Conservation (phyloP, 2,113 vertebrate genomes). For the Anolis carolinensis region DNA sequence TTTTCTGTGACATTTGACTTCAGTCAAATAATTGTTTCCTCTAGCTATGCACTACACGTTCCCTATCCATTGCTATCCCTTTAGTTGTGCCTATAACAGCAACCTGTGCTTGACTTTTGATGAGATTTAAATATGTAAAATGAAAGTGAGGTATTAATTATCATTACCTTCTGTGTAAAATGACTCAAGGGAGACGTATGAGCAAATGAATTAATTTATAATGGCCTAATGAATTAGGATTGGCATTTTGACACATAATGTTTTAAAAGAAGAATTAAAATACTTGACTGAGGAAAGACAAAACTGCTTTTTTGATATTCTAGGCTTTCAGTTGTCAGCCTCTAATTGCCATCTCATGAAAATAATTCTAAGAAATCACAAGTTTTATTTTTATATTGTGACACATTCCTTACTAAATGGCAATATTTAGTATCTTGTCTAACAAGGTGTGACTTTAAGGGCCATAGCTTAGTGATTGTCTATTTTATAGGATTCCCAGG, state of each 20-base stretch:
- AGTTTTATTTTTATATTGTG: too few relatives aligned
- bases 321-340: not conserved
- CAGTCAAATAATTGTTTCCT: not conserved
- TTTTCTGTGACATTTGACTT: not conserved
- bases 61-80: not conserved
- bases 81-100: not conserved
- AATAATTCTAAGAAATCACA: not conserved
- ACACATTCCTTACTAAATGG: too few relatives aligned
- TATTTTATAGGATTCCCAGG: too few relatives aligned
- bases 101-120: not conserved
- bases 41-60: not conserved
- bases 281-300: rapidly evolving
- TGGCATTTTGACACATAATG: not conserved
- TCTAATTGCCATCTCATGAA: not conserved
- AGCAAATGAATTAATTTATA: slow-evolving; percentile 26
- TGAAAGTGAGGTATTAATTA: not conserved
- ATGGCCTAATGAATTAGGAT: not conserved
- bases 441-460: too few relatives aligned
- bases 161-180: not conserved
- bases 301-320: rapidly evolving
- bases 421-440: too few relatives aligned
- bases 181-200: not conserved
- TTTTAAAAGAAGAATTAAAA: not conserved
- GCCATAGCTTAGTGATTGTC: too few relatives aligned
- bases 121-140: not conserved